Conservation (phyloP, 2,888 invertebrate genomes). For the Sphinx pinastri region DNA sequence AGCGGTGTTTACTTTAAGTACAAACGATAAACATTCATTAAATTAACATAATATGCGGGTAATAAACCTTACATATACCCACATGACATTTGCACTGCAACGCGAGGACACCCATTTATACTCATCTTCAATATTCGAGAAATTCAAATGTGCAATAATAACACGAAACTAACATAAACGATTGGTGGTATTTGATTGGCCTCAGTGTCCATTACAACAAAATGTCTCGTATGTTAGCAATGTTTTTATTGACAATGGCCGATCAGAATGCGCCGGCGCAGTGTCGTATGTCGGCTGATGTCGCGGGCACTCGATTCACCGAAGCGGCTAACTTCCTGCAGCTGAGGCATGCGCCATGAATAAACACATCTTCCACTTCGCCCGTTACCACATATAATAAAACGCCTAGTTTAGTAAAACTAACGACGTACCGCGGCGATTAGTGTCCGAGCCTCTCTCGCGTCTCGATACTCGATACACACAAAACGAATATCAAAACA, state of each 20-base stretch:
- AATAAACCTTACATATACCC: conserved; percentile 69
- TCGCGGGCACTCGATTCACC: conserved; percentile 62
- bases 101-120: conserved; percentile 63
- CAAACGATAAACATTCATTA: conserved; percentile 53
- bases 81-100: conserved; percentile 62
- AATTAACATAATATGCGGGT: conserved; percentile 76
- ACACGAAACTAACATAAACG: conserved; percentile 13
- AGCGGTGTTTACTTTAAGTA: conserved; percentile 55
- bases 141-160: conserved; percentile 47
- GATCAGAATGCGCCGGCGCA: conserved; percentile 46
- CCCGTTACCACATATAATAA: conserved; percentile 45
- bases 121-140: conserved; percentile 47
- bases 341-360: conserved; percentile 67
- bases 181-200: conserved; percentile 15
- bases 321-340: conserved; percentile 75
- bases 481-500: conserved; percentile 25
- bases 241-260: conserved; percentile 51
- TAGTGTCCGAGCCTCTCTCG: conserved; percentile 3
- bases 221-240: conserved; percentile 16
- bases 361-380: conserved; percentile 63
- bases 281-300: conserved; percentile 62
- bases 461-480: background rate
- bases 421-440: conserved; percentile 26
- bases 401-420: conserved; percentile 42
- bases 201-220: conserved; percentile 4